Evolutionary conservation across 1,140 invertebrate species (phyloP).

Genomic region (Meloidogyne floridensis): DNA sequence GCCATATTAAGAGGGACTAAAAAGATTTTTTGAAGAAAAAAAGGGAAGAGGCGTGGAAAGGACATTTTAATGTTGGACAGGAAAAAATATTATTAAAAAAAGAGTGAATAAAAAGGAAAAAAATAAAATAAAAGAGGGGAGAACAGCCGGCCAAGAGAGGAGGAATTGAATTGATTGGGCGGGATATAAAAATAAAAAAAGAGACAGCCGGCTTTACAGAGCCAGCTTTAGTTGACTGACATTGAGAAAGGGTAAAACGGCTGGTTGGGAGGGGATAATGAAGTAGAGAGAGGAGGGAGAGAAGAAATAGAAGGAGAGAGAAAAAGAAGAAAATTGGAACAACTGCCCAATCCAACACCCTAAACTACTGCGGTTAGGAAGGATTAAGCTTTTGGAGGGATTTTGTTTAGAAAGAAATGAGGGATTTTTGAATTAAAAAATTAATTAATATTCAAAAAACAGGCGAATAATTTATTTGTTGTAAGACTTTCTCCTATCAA

Average conservation of each 20-base stretch:
- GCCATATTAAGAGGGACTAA: too few species aligned
- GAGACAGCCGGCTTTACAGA: background rate
- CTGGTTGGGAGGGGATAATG: background rate
- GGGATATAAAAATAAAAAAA: background rate
- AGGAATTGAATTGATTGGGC: background rate
- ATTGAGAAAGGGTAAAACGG: conserved; percentile 7
- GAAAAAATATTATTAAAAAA: background rate
- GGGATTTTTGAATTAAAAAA: too few species aligned
- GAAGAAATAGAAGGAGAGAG: background rate
- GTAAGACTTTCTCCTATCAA: too few species aligned
- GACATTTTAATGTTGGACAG: background rate
- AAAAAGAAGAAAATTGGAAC: background rate
- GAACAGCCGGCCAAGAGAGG: background rate
- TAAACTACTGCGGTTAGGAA: background rate
- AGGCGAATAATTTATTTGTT: too few species aligned
- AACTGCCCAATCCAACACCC: background rate
- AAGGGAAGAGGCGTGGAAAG: too few species aligned
- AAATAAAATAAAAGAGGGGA: background rate
- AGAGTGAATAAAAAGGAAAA: background rate
- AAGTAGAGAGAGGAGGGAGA: background rate
- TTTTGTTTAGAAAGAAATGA: too few species aligned
- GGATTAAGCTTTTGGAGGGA: background rate
- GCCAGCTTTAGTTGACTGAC: background rate
- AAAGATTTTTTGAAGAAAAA: too few species aligned
- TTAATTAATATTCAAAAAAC: too few species aligned